phyloP scores from a whole-genome alignment of 2,797 vertebrate species.

The Sus cebifrons region DNA sequence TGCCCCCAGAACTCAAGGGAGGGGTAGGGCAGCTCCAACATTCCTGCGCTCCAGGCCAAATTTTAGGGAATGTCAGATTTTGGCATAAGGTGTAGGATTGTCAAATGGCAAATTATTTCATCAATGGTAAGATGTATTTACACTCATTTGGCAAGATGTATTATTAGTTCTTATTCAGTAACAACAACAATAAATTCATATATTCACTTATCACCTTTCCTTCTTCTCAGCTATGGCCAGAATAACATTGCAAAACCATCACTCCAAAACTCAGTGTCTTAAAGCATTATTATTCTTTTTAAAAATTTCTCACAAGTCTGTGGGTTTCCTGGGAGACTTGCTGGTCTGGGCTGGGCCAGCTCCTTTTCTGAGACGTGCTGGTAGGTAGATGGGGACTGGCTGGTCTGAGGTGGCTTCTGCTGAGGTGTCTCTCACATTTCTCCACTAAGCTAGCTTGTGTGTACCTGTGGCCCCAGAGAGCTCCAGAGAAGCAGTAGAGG shows the following conservation, averaged over 20 bases:
- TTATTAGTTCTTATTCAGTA: conserved; percentile 26
- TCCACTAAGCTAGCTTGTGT: neutral
- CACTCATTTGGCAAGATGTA: neutral
- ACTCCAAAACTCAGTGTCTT: neutral
- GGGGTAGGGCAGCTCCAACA: fast-evolving
- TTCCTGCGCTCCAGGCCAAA: neutral
- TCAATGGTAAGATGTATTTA: neutral
- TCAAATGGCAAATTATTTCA: neutral
- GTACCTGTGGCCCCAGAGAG: neutral
- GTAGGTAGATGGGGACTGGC: neutral
- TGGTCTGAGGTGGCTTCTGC: neutral
- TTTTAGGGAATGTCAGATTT: conserved; percentile 15
- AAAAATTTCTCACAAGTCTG: neutral
- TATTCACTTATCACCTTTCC: neutral
- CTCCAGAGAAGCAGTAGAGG: neutral
- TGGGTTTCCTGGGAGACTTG: neutral
- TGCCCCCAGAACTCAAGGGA: neutral
- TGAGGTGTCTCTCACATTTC: neutral
- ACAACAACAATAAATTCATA: neutral
- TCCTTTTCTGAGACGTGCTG: neutral
- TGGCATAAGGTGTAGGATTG: neutral
- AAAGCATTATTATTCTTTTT: neutral
- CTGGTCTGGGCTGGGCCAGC: neutral
- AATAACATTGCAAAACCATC: neutral
- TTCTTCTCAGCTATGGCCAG: neutral